A percentile compares a stretch with the other conserved stretches of the same genome.
phyloP scores from a whole-genome alignment of 2,797 vertebrate species.

The Synaphobranchus kaupii region DNA sequence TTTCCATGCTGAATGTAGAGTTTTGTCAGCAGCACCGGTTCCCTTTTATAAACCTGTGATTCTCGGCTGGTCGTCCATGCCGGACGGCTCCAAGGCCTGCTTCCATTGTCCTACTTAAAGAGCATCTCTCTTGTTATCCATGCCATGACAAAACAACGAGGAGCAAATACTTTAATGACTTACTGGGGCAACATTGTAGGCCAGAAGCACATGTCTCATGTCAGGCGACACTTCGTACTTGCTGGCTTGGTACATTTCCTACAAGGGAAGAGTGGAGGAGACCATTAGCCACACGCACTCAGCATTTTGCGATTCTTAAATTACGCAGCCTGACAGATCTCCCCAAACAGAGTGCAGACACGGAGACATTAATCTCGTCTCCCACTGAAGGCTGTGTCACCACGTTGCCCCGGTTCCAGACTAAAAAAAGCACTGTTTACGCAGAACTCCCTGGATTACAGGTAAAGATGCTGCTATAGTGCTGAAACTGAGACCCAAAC shows the following conservation, averaged over 20 bases:
- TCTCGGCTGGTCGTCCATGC: background rate
- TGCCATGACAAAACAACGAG: background rate
- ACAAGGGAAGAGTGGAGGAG: slow-evolving; percentile 36
- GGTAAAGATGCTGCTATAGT: background rate
- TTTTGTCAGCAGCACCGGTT: too few species aligned
- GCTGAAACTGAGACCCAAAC: background rate
- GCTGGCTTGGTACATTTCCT: slow-evolving; percentile 85
- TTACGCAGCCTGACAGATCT: background rate
- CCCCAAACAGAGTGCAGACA: background rate
- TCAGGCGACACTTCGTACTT: slow-evolving; percentile 92
- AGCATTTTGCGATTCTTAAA: slow-evolving; percentile 1
- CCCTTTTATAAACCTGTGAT: too few species aligned
- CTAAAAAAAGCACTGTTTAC: background rate
- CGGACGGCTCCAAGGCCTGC: background rate
- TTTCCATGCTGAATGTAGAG: too few species aligned
- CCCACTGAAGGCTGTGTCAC: background rate
- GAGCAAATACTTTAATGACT: slow-evolving; percentile 58
- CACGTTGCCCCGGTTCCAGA: background rate
- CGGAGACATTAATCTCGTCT: background rate
- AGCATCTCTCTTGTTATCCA: background rate
- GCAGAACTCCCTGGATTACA: slow-evolving; percentile 3
- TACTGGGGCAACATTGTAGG: slow-evolving; percentile 88
- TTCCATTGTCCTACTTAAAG: background rate
- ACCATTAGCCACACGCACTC: background rate
- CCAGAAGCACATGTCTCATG: slow-evolving; percentile 85